Percentiles rank a stretch among this genome's conserved stretches.
These are phyloP conservation scores for Trichogramma evanescens DNA, from an alignment of 2,888 invertebrate species.

Conservation along the genomic window DNA sequence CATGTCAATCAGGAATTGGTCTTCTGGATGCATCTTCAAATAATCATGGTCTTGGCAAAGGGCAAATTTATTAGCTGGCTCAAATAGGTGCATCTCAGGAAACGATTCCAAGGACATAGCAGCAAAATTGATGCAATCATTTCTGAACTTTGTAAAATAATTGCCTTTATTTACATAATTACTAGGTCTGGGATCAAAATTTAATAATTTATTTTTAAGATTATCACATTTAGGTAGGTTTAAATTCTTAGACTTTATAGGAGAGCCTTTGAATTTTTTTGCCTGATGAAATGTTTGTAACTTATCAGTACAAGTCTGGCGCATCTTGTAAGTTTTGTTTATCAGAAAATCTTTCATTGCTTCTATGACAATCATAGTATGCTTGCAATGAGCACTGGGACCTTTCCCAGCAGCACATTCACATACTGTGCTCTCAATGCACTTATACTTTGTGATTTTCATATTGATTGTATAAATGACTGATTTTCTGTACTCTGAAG, in stretches of 20 bases:
- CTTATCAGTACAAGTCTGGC: slow-evolving; percentile 15
- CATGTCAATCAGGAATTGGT: not conserved
- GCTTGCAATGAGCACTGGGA: slow-evolving; percentile 20
- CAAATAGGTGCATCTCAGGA: slow-evolving; percentile 1
- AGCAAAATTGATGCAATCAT: not conserved
- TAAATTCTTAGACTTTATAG: slow-evolving; percentile 13
- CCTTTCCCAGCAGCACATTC: slow-evolving; percentile 21
- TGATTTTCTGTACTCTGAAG: not conserved
- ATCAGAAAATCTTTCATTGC: slow-evolving; percentile 15
- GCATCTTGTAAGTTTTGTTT: slow-evolving; percentile 5
- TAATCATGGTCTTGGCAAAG: slow-evolving; percentile 12
- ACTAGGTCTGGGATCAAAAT: slow-evolving; percentile 6
- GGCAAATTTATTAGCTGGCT: not conserved
- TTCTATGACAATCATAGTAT: slow-evolving; percentile 18
- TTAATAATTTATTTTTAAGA: not conserved
- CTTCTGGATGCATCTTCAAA: slow-evolving; percentile 4
- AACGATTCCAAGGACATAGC: not conserved
- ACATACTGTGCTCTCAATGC: slow-evolving; percentile 6
- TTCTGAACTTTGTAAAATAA: not conserved
- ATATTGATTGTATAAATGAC: slow-evolving; percentile 1
- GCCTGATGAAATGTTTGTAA: slow-evolving; percentile 21
- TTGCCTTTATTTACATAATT: not conserved
- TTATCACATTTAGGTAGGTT: not conserved
- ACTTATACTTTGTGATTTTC: not conserved
- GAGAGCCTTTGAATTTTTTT: slow-evolving; percentile 15